Percentiles rank a stretch among this genome's conserved stretches.
Conservation (phyloP, 2,888 invertebrate genomes). For the Lasioglossum calceatum region DNA sequence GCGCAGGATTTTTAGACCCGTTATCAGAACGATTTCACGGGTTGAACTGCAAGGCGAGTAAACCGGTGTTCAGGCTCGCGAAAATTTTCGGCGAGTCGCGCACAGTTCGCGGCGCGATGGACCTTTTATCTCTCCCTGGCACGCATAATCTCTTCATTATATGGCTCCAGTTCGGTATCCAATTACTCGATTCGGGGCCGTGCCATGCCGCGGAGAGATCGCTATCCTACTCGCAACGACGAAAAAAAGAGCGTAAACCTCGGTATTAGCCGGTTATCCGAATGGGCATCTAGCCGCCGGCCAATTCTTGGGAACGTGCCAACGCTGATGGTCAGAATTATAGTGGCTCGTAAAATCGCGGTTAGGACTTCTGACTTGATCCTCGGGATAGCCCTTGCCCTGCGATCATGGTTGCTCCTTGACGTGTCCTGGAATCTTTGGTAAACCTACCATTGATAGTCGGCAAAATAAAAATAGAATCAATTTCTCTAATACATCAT, state of each 20-base stretch:
- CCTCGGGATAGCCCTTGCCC: not conserved
- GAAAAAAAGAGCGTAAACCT: constrained; percentile 68
- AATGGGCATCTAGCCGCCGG: constrained; percentile 61
- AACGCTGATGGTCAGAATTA: constrained; percentile 55
- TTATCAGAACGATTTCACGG: constrained; percentile 35
- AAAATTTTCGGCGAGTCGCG: constrained; percentile 32
- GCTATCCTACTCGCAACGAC: constrained; percentile 58
- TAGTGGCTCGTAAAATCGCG: constrained; percentile 57
- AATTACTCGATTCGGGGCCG: constrained; percentile 56
- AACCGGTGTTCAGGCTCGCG: not conserved
- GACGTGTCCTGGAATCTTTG: constrained; percentile 5
- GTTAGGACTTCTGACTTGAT: constrained; percentile 39
- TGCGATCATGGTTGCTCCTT: not conserved
- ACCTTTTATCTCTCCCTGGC: constrained; percentile 24
- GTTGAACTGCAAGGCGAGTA: not conserved
- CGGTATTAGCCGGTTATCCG: constrained; percentile 70
- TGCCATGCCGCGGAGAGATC: constrained; percentile 48
- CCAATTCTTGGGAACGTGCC: constrained; percentile 71
- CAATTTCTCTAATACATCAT: not conserved
- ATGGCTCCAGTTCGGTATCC: constrained; percentile 57
- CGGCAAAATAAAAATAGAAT: not conserved
- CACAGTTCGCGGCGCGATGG: constrained; percentile 18
- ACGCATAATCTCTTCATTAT: constrained; percentile 69
- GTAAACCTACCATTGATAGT: not conserved
- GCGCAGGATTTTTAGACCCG: not conserved